Conservation (phyloP, 2,888 invertebrate genomes). For the Notodromas monacha region DNA sequence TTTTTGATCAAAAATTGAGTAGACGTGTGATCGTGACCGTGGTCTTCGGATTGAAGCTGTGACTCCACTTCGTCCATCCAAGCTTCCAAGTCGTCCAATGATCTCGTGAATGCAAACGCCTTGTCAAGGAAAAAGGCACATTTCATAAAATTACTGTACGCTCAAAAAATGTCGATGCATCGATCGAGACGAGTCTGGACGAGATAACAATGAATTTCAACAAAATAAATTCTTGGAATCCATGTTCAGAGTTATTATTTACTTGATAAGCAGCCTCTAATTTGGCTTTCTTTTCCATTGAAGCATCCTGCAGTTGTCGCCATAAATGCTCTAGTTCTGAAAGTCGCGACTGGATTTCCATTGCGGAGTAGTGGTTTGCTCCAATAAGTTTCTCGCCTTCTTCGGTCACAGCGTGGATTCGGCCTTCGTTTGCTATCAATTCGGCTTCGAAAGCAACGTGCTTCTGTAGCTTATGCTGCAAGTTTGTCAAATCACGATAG, state of each 20-base stretch:
- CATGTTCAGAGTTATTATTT: background rate
- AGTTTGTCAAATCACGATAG: constrained; percentile 73
- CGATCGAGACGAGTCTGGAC: constrained; percentile 7
- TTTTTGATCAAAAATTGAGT: constrained; percentile 36
- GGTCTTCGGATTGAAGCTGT: constrained; percentile 36
- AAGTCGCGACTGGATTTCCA: constrained; percentile 46
- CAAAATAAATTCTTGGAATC: constrained; percentile 1
- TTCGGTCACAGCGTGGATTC: constrained; percentile 44
- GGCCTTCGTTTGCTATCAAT: constrained; percentile 50
- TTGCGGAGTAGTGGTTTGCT: constrained; percentile 46
- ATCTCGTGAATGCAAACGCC: constrained; percentile 51
- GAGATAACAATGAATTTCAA: constrained; percentile 1
- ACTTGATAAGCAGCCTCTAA: constrained; percentile 51
- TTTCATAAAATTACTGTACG: background rate
- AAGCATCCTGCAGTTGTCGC: constrained; percentile 47
- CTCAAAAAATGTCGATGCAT: background rate
- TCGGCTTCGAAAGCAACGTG: constrained; percentile 88
- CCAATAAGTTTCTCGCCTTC: constrained; percentile 36
- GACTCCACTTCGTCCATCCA: constrained; percentile 71
- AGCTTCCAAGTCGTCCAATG: constrained; percentile 59
- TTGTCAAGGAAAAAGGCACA: constrained; percentile 14
- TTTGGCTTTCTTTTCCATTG: constrained; percentile 45
- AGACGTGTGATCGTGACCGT: constrained; percentile 57
- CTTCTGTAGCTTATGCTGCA: constrained; percentile 84
- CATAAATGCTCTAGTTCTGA: constrained; percentile 56